A percentile compares a stretch with the other conserved stretches of the same genome.
These are phyloP conservation scores for Monodelphis domestica DNA, from an alignment of 2,797 vertebrate species.

Conservation along the genomic window DNA sequence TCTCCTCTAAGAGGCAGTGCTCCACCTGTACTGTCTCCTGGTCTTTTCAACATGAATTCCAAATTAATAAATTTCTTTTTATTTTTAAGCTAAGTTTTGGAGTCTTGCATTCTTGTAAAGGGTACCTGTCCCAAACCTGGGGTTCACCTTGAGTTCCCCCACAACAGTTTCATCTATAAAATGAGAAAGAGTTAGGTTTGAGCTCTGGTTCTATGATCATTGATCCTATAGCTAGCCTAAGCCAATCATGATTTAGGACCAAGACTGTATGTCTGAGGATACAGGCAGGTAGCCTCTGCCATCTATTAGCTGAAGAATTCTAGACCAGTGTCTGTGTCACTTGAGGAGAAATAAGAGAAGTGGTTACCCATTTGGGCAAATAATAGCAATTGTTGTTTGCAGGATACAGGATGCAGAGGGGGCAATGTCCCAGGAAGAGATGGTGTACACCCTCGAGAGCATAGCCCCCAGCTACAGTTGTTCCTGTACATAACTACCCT, in stretches of 20 bases:
- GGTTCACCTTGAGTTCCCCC: too few species aligned
- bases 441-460: too few species aligned
- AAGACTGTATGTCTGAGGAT: not conserved
- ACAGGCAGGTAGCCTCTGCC: not conserved
- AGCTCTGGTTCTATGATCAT: not conserved
- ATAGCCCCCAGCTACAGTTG: too few species aligned
- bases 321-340: not conserved
- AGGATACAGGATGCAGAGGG: not conserved
- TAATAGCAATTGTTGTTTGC: not conserved
- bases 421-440: not conserved
- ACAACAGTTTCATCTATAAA: not conserved
- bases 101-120: too few species aligned
- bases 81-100: too few species aligned
- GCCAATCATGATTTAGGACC: not conserved
- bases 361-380: too few species aligned
- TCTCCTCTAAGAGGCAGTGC: too few species aligned
- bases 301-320: not conserved
- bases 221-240: not conserved
- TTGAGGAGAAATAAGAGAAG: not conserved
- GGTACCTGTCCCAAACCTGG: too few species aligned
- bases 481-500: too few species aligned
- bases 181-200: not conserved
- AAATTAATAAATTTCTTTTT: too few species aligned
- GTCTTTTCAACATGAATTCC: too few species aligned
- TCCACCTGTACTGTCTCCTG: too few species aligned